Evolutionary conservation across 2,113 vertebrate genomes (phyloP), one percentile per base, ranked within the genome.

Genomic region (Oceanites oceanicus): DNA sequence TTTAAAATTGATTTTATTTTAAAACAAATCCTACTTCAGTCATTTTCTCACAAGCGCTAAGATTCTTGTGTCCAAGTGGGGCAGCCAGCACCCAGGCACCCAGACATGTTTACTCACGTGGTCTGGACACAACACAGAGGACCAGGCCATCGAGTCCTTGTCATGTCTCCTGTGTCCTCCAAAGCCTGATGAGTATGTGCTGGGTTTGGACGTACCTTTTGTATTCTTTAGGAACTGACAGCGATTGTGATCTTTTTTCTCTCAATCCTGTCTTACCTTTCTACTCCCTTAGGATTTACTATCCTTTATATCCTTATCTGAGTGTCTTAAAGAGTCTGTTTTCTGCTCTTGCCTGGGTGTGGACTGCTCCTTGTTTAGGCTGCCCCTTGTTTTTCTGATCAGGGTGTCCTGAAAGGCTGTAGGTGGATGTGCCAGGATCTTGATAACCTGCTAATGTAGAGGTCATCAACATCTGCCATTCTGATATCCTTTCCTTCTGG

Each of bases 41-140:
- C 42, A 49, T 26, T 58, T 67, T 59, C 73, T 67, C n/a, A 63
- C 11, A 27, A 74, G 32, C 1, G 2, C 17, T 12, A 44, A 56
- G 58, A 58, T 53, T 83, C 65, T 19, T 0, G 5, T 38, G 26
- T 32, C n/a, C 49, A 56, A 61, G 53, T 5, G 6, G 4, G 11
- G 32, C 2, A 3, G 49, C 38, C 47, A 67, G 42, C 61, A 83
- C 23, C 27, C 34, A 63, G 62, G 21, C 38, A 52, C 63, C 55
- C 42, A 53, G 62, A 17, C 1, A 0, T 26, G 9, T 42, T 83
- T 53, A 75, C 19, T 7, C 29, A 34, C 0, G 0, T 19, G 14
- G 8, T 36, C 55, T 59, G 23, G 13, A 62, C 7, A 74, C 30
- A 63, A 52, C 0, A 1, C 22, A 58, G 32, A 81, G 15, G 7